A percentile compares a stretch with the other conserved stretches of the same genome.
These are phyloP conservation scores for Halcyon malimbica DNA, from an alignment of 2,113 vertebrate species.

Conservation along the genomic window DNA sequence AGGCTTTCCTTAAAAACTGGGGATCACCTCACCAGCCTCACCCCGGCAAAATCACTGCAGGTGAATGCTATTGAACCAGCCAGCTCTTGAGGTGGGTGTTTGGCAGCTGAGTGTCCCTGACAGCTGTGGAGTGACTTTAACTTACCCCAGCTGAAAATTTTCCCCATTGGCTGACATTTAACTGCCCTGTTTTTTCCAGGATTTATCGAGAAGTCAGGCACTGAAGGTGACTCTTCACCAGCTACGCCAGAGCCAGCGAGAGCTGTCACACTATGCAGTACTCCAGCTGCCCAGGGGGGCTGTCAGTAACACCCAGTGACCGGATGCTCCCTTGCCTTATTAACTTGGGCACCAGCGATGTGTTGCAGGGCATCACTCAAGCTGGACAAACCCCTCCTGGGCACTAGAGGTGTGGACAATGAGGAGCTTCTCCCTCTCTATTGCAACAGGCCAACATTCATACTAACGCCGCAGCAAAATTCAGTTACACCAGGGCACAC, in stretches of 20 bases:
- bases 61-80: background rate
- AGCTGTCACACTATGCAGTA: background rate
- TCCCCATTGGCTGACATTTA: constrained; percentile 32
- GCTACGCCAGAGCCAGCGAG: background rate
- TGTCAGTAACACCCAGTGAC: background rate
- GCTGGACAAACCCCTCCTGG: background rate
- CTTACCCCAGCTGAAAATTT: background rate
- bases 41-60: background rate
- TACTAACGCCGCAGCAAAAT: background rate
- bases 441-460: background rate
- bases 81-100: background rate
- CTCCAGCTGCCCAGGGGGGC: background rate
- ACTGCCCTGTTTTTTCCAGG: background rate
- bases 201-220: constrained; percentile 22
- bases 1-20: background rate
- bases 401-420: background rate
- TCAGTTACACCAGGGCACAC: fast-evolving
- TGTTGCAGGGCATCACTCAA: background rate
- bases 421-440: background rate
- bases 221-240: background rate
- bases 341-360: background rate
- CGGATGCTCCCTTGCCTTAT: background rate
- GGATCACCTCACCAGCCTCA: background rate
- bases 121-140: background rate
- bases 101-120: background rate